Evolutionary conservation across 2,797 vertebrate genomes (phyloP).

Genomic region (Eremophila alpestris): DNA sequence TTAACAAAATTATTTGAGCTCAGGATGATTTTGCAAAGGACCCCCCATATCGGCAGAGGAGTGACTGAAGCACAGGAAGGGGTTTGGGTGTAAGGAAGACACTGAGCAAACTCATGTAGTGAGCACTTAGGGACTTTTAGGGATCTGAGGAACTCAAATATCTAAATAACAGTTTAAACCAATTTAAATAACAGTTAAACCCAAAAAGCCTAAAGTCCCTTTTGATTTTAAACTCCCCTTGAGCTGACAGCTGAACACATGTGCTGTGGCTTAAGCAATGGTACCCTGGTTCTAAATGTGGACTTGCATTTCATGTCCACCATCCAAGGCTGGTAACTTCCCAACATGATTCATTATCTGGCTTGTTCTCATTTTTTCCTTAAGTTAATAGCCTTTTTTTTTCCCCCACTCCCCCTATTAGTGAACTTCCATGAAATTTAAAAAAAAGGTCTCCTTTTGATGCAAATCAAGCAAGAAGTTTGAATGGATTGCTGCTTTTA

Average conservation of each 20-base stretch:
- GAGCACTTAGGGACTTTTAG: neutral
- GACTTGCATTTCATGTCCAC: neutral
- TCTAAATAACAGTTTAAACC: neutral
- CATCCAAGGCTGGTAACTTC: neutral
- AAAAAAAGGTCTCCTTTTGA: neutral
- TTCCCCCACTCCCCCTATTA: neutral
- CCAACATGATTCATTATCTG: neutral
- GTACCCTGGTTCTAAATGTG: neutral
- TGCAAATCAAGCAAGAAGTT: neutral
- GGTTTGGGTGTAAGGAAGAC: neutral
- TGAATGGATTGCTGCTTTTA: neutral
- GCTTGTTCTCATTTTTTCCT: neutral
- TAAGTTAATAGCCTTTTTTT: neutral
- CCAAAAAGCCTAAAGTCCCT: neutral
- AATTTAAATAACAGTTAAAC: neutral
- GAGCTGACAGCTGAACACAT: neutral
- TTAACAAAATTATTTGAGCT: neutral
- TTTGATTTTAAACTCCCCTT: neutral
- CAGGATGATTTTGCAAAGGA: neutral
- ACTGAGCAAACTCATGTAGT: neutral
- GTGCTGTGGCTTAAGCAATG: accelerated
- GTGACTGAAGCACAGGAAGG: neutral
- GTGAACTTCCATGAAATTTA: neutral
- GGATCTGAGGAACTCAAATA: neutral
- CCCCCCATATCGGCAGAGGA: accelerated